phyloP scores from a whole-genome alignment of 2,797 vertebrate genomes.

The Trachops cirrhosus region DNA sequence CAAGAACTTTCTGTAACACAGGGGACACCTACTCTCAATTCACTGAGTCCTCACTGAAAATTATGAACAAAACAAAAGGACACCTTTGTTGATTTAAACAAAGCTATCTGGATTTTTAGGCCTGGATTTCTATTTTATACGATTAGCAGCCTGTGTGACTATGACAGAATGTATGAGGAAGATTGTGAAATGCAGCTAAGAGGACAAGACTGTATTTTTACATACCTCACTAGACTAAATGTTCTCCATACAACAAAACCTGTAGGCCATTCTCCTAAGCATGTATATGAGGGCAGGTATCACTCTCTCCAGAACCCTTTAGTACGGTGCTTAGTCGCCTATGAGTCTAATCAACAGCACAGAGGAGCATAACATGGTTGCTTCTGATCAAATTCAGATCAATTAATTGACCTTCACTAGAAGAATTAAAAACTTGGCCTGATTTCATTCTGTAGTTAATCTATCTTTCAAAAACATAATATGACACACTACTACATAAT shows the following conservation, averaged over 20 bases:
- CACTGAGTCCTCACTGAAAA: slow-evolving; percentile 10
- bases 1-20: background rate
- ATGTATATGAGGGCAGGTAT: background rate
- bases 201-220: background rate
- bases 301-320: background rate
- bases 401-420: background rate
- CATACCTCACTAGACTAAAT: background rate
- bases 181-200: background rate
- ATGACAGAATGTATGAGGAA: background rate
- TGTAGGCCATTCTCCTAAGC: background rate
- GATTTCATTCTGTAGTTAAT: slow-evolving; percentile 19
- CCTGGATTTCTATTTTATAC: background rate
- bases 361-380: background rate
- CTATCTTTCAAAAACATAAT: background rate
- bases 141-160: background rate
- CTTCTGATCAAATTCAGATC: slow-evolving; percentile 5
- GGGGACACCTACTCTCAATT: background rate
- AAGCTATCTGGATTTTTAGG: background rate
- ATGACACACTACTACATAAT: background rate
- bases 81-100: background rate
- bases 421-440: background rate
- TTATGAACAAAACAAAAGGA: background rate
- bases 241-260: background rate
- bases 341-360: background rate
- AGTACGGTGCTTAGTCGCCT: background rate